phyloP scores from a whole-genome alignment of 2,888 invertebrate genomes.

The Nomada fucata region DNA sequence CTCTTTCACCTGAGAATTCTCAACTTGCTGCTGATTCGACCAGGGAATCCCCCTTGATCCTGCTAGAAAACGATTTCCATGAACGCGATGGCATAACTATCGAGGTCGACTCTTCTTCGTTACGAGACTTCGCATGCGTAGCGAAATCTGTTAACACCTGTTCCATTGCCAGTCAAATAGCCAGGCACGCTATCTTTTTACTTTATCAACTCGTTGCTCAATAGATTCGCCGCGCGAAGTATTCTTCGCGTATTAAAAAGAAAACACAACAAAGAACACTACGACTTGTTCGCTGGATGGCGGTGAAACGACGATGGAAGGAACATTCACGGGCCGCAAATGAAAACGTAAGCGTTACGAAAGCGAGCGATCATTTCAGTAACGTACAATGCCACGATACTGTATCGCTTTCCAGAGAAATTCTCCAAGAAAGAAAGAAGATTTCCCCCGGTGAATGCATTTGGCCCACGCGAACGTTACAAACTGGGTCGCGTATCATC shows the following conservation, averaged over 20 bases:
- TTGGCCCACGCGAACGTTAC: slow-evolving; percentile 42
- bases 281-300: too few species aligned
- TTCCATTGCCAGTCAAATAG: neutral
- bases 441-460: slow-evolving; percentile 38
- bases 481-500: slow-evolving; percentile 52
- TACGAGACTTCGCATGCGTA: slow-evolving; percentile 18
- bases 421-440: slow-evolving; percentile 35
- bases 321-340: slow-evolving; percentile 11
- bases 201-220: slow-evolving; percentile 1
- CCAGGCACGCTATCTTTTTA: neutral
- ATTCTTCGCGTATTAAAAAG: neutral
- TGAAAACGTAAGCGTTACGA: slow-evolving; percentile 36
- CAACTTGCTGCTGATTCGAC: slow-evolving; percentile 10
- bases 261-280: neutral
- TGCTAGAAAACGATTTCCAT: slow-evolving; percentile 59
- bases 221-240: neutral
- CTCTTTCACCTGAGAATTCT: slow-evolving; percentile 56
- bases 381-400: slow-evolving; percentile 10
- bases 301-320: neutral
- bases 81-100: slow-evolving; percentile 45
- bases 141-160: slow-evolving; percentile 29
- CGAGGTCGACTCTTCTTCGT: slow-evolving; percentile 32
- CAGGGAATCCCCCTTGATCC: slow-evolving; percentile 52
- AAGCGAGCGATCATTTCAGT: slow-evolving; percentile 2
- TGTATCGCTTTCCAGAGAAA: slow-evolving; percentile 56